A percentile compares a stretch with the other conserved stretches of the same genome.
Conservation (phyloP, 2,888 invertebrate species). For the Scelioninae gen. 1 region DNA sequence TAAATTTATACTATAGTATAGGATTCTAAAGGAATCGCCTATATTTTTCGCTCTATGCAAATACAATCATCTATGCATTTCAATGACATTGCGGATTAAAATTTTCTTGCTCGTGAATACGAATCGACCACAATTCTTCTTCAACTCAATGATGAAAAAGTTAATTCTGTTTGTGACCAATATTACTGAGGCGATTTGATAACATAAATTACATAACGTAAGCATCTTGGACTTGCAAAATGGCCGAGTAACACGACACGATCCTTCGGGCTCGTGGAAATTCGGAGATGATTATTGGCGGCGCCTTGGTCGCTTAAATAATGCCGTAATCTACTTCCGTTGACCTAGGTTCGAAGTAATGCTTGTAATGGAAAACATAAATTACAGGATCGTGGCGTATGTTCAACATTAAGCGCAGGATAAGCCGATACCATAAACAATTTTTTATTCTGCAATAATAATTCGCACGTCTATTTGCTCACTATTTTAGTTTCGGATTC, state of each 20-base stretch:
- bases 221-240: slow-evolving; percentile 39
- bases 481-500: too few species aligned
- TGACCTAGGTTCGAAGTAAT: slow-evolving; percentile 31
- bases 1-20: too few species aligned
- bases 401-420: slow-evolving; percentile 18
- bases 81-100: too few species aligned
- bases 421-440: slow-evolving; percentile 31
- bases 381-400: slow-evolving; percentile 31
- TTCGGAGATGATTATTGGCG: slow-evolving; percentile 32
- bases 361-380: slow-evolving; percentile 43
- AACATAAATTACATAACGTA: slow-evolving; percentile 34
- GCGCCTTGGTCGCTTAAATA: slow-evolving; percentile 48
- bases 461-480: too few species aligned
- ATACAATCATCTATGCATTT: too few species aligned
- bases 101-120: too few species aligned
- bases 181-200: slow-evolving; percentile 15
- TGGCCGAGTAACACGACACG: slow-evolving; percentile 39
- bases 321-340: slow-evolving; percentile 51
- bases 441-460: too few species aligned
- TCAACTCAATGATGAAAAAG: neutral
- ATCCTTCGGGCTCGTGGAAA: neutral
- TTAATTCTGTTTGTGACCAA: slow-evolving; percentile 13
- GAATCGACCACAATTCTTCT: too few species aligned
- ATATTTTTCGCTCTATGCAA: too few species aligned
- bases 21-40: too few species aligned